These are phyloP conservation scores for Helogale parvula DNA, from an alignment of 2,113 vertebrate species.

Conservation along the genomic window DNA sequence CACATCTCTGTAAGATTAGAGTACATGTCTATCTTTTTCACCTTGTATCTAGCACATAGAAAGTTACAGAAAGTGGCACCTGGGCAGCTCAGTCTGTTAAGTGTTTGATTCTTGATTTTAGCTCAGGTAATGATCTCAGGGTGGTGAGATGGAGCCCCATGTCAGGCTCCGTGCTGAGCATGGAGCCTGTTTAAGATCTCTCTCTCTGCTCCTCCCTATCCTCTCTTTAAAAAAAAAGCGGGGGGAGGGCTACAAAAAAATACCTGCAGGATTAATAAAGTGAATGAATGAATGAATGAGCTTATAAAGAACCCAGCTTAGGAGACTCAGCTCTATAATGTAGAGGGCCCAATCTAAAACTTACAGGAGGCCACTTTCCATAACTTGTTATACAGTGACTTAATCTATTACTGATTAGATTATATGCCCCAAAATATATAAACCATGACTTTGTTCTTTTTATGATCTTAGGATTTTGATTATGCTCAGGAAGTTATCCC, in stretches of 20 bases:
- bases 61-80: neutral
- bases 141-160: too few relatives aligned
- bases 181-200: too few relatives aligned
- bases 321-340: neutral
- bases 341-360: neutral
- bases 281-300: neutral
- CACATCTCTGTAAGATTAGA: neutral
- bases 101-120: too few relatives aligned
- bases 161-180: too few relatives aligned
- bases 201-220: too few relatives aligned
- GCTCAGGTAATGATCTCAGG: too few relatives aligned
- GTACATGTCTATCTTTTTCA: neutral
- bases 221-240: too few relatives aligned
- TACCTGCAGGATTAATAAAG: neutral
- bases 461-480: constrained; percentile 33
- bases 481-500: neutral
- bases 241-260: neutral
- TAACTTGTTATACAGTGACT: neutral
- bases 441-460: neutral
- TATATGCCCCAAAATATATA: neutral
- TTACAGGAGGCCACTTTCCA: constrained; percentile 27
- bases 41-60: neutral
- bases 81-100: too few relatives aligned
- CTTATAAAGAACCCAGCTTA: neutral
- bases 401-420: neutral